Evolutionary conservation across 2,888 invertebrate species (phyloP).

Genomic region (Nomada lathburiana): DNA sequence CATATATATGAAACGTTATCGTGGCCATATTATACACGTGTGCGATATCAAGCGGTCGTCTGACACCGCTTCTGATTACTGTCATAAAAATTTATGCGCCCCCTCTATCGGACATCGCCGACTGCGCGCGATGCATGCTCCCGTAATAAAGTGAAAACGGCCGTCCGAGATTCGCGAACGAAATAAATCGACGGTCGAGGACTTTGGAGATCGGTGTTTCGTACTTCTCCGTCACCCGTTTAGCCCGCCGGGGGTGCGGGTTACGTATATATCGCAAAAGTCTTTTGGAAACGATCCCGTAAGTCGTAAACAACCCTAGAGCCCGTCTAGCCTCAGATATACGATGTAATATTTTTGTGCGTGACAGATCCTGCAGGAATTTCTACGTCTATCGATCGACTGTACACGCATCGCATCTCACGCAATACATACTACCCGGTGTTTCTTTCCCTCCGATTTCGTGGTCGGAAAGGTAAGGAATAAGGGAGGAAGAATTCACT

Average conservation of each 20-base stretch:
- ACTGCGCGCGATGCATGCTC: slow-evolving; percentile 56
- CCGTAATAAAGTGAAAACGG: slow-evolving; percentile 73
- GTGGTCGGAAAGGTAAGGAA: background rate
- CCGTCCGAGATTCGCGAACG: slow-evolving; percentile 65
- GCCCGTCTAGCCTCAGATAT: slow-evolving; percentile 79
- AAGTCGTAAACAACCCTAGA: slow-evolving; percentile 80
- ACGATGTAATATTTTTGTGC: slow-evolving; percentile 81
- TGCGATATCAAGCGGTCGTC: slow-evolving; percentile 55
- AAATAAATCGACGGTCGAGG: slow-evolving; percentile 69
- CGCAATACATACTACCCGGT: slow-evolving; percentile 51
- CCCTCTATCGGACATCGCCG: slow-evolving; percentile 52
- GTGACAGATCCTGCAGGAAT: slow-evolving; percentile 79
- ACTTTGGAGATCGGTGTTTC: slow-evolving; percentile 65
- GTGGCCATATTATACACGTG: slow-evolving; percentile 52
- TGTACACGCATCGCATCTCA: slow-evolving; percentile 71
- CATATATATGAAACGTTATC: slow-evolving; percentile 48
- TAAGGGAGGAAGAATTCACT: background rate
- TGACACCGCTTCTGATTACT: slow-evolving; percentile 62
- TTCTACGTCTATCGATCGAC: slow-evolving; percentile 77
- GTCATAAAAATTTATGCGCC: slow-evolving; percentile 71
- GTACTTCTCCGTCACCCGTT: slow-evolving; percentile 73
- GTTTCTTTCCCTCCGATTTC: slow-evolving; percentile 22
- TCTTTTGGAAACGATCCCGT: slow-evolving; percentile 81
- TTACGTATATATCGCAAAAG: slow-evolving; percentile 74
- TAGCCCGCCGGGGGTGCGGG: slow-evolving; percentile 61